These are phyloP conservation scores for Mormyrus hasselquistii DNA, from an alignment of 2,797 vertebrate genomes.

Conservation along the genomic window DNA sequence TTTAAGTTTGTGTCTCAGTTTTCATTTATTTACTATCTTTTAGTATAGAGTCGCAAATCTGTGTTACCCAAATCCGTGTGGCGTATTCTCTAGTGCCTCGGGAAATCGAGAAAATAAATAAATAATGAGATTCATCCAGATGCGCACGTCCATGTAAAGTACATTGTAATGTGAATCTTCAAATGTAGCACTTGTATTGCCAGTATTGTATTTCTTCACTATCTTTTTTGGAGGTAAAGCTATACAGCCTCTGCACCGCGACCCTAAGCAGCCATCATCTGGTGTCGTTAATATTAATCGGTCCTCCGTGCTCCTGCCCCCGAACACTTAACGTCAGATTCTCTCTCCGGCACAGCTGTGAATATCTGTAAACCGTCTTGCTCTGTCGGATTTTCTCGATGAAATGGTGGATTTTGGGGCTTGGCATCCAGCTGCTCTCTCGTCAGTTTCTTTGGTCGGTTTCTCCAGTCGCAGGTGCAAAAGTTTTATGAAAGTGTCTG, in stretches of 20 bases:
- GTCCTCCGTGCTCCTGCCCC: neutral
- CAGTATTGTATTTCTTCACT: neutral
- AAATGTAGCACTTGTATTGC: neutral
- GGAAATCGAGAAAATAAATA: neutral
- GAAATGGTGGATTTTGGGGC: neutral
- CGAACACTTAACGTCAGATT: neutral
- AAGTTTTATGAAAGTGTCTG: neutral
- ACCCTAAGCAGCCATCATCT: neutral
- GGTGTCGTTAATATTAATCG: neutral
- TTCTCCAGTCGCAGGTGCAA: neutral
- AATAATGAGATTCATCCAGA: neutral
- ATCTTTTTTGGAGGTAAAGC: neutral
- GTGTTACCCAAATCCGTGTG: neutral
- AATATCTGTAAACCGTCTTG: neutral
- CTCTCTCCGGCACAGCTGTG: neutral
- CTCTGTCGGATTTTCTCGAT: neutral
- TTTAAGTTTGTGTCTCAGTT: neutral
- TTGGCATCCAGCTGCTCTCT: neutral
- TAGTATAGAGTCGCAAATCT: neutral
- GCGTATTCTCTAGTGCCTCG: neutral
- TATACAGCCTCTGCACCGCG: neutral
- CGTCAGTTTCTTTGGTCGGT: neutral
- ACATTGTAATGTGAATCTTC: neutral
- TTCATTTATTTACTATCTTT: neutral
- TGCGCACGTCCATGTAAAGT: neutral